Conservation (phyloP, 2,797 vertebrate genomes). For the Hirundo rustica region DNA sequence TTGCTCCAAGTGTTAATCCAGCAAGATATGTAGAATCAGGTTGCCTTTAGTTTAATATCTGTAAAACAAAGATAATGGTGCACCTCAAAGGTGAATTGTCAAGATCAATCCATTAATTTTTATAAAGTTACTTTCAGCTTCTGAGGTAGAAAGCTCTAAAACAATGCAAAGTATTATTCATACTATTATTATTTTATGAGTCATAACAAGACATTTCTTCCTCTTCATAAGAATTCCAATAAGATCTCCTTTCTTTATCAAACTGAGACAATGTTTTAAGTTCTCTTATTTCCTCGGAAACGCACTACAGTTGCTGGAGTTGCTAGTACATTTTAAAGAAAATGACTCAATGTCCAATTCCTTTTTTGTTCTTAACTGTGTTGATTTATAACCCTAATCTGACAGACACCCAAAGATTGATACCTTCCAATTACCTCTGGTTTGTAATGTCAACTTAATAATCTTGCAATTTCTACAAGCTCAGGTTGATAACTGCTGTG, state of each 20-base stretch:
- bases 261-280: neutral
- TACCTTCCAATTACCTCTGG: neutral
- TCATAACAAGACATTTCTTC: constrained; percentile 29
- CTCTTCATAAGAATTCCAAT: constrained; percentile 37
- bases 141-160: constrained; percentile 28
- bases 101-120: constrained; percentile 40
- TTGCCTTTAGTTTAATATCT: constrained; percentile 7
- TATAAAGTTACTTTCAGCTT: constrained; percentile 32
- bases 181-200: constrained; percentile 57
- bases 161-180: constrained; percentile 52
- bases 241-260: neutral
- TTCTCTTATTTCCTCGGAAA: neutral
- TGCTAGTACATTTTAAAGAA: neutral
- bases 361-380: neutral
- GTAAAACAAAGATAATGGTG: neutral
- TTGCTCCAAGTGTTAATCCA: neutral
- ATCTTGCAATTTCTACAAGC: neutral
- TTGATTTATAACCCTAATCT: neutral
- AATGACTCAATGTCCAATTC: neutral
- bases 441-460: constrained; percentile 4
- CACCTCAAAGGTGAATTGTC: neutral
- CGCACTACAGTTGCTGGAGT: neutral
- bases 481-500: neutral
- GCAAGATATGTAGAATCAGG: neutral
- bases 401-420: neutral